These are phyloP conservation scores for Agrotis segetum DNA, from an alignment of 2,888 invertebrate species.

Conservation along the genomic window DNA sequence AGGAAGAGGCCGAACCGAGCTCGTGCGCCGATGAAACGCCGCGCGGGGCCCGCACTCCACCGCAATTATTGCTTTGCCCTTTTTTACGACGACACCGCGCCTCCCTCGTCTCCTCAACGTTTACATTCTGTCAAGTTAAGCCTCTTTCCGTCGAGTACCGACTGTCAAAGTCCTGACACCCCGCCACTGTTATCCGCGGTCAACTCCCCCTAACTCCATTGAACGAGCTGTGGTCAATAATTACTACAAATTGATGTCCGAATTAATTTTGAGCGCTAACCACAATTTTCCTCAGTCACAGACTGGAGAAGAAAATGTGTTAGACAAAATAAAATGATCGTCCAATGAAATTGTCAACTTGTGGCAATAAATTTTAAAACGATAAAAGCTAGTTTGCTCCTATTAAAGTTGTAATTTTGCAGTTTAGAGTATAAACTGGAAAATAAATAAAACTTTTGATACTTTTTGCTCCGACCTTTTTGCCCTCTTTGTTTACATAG, in stretches of 20 bases:
- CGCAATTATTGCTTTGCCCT: slow-evolving; percentile 83
- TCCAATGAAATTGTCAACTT: slow-evolving; percentile 7
- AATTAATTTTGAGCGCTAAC: slow-evolving; percentile 33
- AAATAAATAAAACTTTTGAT: slow-evolving; percentile 82
- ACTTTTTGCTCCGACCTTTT: slow-evolving; percentile 82
- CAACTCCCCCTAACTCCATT: slow-evolving; percentile 61
- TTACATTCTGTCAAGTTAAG: slow-evolving; percentile 83
- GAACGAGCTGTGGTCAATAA: slow-evolving; percentile 25
- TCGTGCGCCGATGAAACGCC: slow-evolving; percentile 80
- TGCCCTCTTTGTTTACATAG: slow-evolving; percentile 85
- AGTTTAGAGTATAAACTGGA: slow-evolving; percentile 74
- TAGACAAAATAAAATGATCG: slow-evolving; percentile 9
- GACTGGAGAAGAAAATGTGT: neutral
- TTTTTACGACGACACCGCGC: slow-evolving; percentile 78
- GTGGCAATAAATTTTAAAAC: slow-evolving; percentile 50
- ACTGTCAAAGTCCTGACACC: slow-evolving; percentile 74
- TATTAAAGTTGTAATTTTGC: slow-evolving; percentile 70
- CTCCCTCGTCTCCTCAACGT: slow-evolving; percentile 78
- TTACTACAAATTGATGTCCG: slow-evolving; percentile 27
- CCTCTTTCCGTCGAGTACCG: slow-evolving; percentile 75
- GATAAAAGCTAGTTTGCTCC: slow-evolving; percentile 48
- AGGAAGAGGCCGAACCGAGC: slow-evolving; percentile 83
- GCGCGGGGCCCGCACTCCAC: slow-evolving; percentile 69
- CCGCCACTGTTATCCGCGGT: slow-evolving; percentile 67
- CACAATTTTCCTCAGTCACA: slow-evolving; percentile 7